A percentile compares a stretch with the other conserved stretches of the same genome.
Conservation (phyloP, 2,113 vertebrate genomes). For the Bos javanicus region DNA sequence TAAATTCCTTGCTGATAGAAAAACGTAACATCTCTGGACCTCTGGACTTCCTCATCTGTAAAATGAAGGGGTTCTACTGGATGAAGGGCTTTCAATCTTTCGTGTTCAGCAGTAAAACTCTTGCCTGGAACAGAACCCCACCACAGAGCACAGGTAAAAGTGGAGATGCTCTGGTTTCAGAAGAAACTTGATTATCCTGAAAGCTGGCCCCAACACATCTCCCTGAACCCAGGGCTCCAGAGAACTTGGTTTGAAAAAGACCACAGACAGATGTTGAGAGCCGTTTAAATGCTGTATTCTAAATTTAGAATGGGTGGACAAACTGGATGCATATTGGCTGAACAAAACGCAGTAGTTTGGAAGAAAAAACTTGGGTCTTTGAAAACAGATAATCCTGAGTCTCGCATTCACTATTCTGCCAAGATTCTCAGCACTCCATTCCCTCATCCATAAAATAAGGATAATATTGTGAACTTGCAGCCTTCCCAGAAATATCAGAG, state of each 20-base stretch:
- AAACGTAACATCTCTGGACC: background rate
- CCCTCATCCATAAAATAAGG: background rate
- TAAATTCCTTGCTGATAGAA: background rate
- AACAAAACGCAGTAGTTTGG: background rate
- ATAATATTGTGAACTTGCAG: background rate
- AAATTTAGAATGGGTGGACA: background rate
- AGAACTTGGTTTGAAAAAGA: background rate
- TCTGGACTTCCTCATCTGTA: background rate
- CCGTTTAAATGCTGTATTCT: background rate
- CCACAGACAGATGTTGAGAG: background rate
- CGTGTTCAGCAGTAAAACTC: background rate
- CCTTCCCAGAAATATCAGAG: background rate
- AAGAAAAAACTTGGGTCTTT: background rate
- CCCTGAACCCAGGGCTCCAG: background rate
- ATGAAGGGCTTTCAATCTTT: background rate
- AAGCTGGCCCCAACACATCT: too few species aligned
- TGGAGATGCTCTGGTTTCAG: background rate
- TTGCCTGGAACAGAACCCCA: background rate
- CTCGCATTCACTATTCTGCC: background rate
- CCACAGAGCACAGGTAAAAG: background rate
- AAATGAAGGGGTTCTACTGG: background rate
- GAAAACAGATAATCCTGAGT: background rate
- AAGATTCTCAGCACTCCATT: background rate
- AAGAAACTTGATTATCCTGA: background rate
- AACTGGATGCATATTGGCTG: accelerated